Conservation (phyloP, 2,113 vertebrate genomes). For the Hiodon alosoides region DNA sequence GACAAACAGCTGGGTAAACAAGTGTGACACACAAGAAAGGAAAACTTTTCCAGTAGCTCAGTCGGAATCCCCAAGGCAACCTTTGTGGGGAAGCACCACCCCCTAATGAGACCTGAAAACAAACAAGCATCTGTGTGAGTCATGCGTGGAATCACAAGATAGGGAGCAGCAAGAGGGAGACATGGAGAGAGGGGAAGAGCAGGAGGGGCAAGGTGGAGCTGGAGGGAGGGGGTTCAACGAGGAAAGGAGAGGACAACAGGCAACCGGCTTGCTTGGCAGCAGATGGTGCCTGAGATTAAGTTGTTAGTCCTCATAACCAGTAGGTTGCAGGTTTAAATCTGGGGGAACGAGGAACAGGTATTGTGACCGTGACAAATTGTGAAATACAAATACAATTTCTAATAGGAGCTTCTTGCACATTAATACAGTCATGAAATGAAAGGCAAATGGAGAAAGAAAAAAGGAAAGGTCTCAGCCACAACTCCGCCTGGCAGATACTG, state of each 20-base stretch:
- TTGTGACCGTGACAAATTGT: too few species aligned
- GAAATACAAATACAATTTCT: too few species aligned
- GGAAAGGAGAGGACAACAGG: neutral
- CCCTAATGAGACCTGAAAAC: slow-evolving; percentile 31
- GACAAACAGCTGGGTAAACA: neutral
- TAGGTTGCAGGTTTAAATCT: too few species aligned
- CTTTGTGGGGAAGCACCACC: slow-evolving; percentile 38
- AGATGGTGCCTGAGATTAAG: too few species aligned
- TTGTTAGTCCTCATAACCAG: too few species aligned
- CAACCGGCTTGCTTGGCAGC: too few species aligned
- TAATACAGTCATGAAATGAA: neutral
- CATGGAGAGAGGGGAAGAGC: slow-evolving; percentile 2
- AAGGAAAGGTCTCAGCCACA: neutral
- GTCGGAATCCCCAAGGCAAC: slow-evolving; percentile 29
- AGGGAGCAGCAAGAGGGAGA: slow-evolving; percentile 11
- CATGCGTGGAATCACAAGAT: slow-evolving; percentile 51
- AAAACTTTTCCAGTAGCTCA: neutral
- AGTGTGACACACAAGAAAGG: neutral
- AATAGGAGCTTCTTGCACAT: too few species aligned
- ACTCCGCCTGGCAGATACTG: neutral
- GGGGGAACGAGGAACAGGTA: too few species aligned
- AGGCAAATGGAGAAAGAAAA: neutral
- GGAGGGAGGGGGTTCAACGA: slow-evolving; percentile 27
- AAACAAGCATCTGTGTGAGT: slow-evolving; percentile 42
- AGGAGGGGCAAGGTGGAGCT: slow-evolving; percentile 9